phyloP scores from a whole-genome alignment of 2,113 vertebrate genomes.

The Atherinomorus stipes region DNA sequence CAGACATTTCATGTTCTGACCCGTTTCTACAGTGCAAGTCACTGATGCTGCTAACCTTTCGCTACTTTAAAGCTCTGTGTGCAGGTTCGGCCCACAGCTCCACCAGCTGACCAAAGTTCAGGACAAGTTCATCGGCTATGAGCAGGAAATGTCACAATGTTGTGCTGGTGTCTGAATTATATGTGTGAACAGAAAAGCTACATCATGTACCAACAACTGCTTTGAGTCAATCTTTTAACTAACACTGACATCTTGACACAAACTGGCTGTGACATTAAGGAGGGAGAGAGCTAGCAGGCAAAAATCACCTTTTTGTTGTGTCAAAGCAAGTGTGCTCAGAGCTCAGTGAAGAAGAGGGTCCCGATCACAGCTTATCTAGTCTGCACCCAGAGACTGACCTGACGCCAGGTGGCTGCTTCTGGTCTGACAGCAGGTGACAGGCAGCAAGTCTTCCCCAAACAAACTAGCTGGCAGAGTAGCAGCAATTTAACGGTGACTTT shows the following conservation, averaged over 20 bases:
- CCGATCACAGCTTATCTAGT: slow-evolving; percentile 62
- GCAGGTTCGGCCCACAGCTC: neutral
- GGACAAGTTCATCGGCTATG: neutral
- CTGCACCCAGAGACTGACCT: slow-evolving; percentile 22
- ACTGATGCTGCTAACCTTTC: neutral
- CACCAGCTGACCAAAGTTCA: neutral
- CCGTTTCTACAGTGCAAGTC: no score
- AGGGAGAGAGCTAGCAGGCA: slow-evolving; percentile 54
- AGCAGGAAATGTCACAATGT: neutral
- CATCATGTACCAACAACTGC: slow-evolving; percentile 44
- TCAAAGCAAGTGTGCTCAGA: slow-evolving; percentile 53
- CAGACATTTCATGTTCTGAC: no score
- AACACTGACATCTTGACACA: slow-evolving; percentile 40
- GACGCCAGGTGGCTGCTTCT: slow-evolving; percentile 12
- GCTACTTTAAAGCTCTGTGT: neutral
- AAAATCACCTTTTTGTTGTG: slow-evolving; percentile 65
- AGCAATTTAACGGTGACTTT: slow-evolving; percentile 37
- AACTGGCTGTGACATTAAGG: slow-evolving; percentile 57
- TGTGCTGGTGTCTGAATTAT: slow-evolving; percentile 13
- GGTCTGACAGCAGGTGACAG: slow-evolving; percentile 7
- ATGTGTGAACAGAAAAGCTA: neutral
- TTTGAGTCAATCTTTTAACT: slow-evolving; percentile 25
- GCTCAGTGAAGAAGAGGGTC: slow-evolving; percentile 52
- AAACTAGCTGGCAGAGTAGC: slow-evolving; percentile 52
- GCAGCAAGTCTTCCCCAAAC: slow-evolving; percentile 10